phyloP scores from a whole-genome alignment of 2,113 vertebrate species.

The Probosciger aterrimus region DNA sequence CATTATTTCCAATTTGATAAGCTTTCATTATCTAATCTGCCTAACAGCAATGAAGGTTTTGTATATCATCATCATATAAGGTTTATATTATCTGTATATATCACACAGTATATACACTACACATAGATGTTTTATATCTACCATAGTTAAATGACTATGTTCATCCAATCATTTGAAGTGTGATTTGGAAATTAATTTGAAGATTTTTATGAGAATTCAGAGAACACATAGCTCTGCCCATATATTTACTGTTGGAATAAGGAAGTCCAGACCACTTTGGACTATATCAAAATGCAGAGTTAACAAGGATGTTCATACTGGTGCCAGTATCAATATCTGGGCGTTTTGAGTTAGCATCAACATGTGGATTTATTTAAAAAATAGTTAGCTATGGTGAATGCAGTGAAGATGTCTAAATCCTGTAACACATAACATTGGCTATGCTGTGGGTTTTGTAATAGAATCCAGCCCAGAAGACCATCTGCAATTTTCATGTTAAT shows the following conservation, averaged over 20 bases:
- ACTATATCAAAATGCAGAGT: not conserved
- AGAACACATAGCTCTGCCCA: not conserved
- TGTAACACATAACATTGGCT: not conserved
- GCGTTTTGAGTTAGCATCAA: not conserved
- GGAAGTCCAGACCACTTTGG: not conserved
- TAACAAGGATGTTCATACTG: not conserved
- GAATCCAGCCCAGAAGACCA: not conserved
- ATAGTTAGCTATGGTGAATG: not conserved
- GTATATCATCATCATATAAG: not conserved
- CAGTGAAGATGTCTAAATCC: not conserved
- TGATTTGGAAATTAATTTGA: not conserved
- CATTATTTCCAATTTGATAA: not conserved
- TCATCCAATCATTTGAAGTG: not conserved
- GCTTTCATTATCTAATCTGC: not conserved
- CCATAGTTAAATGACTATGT: not conserved
- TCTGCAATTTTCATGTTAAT: not conserved
- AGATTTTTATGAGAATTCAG: not conserved
- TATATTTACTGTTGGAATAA: not conserved
- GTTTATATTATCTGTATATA: not conserved
- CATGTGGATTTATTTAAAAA: not conserved
- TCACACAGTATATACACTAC: not conserved
- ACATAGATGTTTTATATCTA: not conserved
- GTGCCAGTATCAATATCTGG: not conserved
- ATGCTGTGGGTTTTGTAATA: not conserved
- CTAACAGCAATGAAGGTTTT: not conserved